These are phyloP conservation scores for Allophyes oxyacanthae DNA, from an alignment of 2,888 invertebrate genomes.

Conservation along the genomic window DNA sequence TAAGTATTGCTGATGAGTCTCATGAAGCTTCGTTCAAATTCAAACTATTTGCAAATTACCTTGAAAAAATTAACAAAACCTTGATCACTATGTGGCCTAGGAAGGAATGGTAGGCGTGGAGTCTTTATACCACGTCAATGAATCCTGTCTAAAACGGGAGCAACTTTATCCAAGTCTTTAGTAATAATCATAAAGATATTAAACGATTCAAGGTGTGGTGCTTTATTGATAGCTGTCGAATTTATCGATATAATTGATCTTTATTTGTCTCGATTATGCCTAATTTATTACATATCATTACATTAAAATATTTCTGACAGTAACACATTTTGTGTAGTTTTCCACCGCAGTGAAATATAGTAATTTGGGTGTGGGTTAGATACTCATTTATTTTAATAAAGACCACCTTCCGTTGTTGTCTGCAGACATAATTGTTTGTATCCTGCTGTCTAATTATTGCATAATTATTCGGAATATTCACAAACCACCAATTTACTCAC, in stretches of 20 bases:
- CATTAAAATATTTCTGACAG: constrained; percentile 23
- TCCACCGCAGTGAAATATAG: constrained; percentile 23
- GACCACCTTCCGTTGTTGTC: constrained; percentile 60
- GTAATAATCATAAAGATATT: constrained; percentile 43
- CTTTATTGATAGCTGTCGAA: constrained; percentile 39
- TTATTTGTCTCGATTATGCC: constrained; percentile 30
- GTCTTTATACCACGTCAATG: constrained; percentile 35
- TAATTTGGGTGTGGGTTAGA: constrained; percentile 30
- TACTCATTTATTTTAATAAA: constrained; percentile 46
- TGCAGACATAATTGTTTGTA: constrained; percentile 54
- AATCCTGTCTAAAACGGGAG: constrained; percentile 27
- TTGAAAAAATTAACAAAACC: constrained; percentile 22
- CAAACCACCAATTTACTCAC: constrained; percentile 6
- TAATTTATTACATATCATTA: constrained; percentile 24
- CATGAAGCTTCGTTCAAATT: constrained; percentile 15
- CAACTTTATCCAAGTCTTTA: constrained; percentile 23
- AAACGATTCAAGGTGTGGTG: constrained; percentile 45
- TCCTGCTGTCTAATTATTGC: constrained; percentile 58
- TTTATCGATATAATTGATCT: constrained; percentile 36
- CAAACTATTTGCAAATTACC: constrained; percentile 25
- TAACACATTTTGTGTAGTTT: constrained; percentile 11
- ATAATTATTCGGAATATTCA: constrained; percentile 31
- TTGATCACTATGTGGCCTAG: constrained; percentile 6
- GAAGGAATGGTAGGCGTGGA: constrained; percentile 18
- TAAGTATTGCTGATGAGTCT: constrained; percentile 14